These are phyloP conservation scores for Paralichthys olivaceus DNA, from an alignment of 2,113 vertebrate species.

Conservation along the genomic window DNA sequence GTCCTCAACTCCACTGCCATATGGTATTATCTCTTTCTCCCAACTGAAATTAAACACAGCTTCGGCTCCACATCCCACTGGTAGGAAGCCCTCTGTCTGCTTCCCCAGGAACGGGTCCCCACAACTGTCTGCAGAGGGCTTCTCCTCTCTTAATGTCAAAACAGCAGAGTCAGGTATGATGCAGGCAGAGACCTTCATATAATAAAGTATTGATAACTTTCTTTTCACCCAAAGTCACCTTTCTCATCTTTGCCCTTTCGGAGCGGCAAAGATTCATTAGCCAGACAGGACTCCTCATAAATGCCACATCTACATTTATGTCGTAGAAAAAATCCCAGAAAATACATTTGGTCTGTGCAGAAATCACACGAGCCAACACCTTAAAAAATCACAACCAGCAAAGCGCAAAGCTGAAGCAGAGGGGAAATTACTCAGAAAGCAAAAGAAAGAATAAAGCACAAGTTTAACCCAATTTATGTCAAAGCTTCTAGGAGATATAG, in stretches of 20 bases:
- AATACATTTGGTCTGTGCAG: slow-evolving; percentile 36
- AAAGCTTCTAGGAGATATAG: slow-evolving; percentile 41
- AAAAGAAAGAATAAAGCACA: slow-evolving; percentile 46
- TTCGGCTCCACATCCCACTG: slow-evolving; percentile 69
- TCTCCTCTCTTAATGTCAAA: slow-evolving; percentile 79
- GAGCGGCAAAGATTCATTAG: slow-evolving; percentile 73
- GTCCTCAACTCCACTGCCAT: slow-evolving; percentile 61
- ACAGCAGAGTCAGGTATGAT: slow-evolving; percentile 72
- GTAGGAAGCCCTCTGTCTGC: slow-evolving; percentile 66
- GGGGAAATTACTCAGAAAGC: slow-evolving; percentile 53
- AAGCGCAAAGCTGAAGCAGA: slow-evolving; percentile 66
- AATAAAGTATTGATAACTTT: slow-evolving; percentile 9
- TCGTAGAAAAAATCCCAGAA: slow-evolving; percentile 43
- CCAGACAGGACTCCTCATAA: slow-evolving; percentile 69
- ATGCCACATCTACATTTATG: slow-evolving; percentile 80
- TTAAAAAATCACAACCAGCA: slow-evolving; percentile 41
- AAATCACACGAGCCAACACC: slow-evolving; percentile 50
- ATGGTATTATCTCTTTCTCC: slow-evolving; percentile 57
- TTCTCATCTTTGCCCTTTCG: slow-evolving; percentile 71
- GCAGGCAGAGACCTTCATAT: slow-evolving; percentile 47
- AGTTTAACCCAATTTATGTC: slow-evolving; percentile 1
- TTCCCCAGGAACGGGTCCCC: slow-evolving; percentile 64
- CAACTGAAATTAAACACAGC: slow-evolving; percentile 74
- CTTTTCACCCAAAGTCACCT: slow-evolving; percentile 62
- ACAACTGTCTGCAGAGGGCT: slow-evolving; percentile 72